Base-by-base conservation (phyloP, 2,888 invertebrate species). In the Eudasyphora cyanicolor region DNA sequence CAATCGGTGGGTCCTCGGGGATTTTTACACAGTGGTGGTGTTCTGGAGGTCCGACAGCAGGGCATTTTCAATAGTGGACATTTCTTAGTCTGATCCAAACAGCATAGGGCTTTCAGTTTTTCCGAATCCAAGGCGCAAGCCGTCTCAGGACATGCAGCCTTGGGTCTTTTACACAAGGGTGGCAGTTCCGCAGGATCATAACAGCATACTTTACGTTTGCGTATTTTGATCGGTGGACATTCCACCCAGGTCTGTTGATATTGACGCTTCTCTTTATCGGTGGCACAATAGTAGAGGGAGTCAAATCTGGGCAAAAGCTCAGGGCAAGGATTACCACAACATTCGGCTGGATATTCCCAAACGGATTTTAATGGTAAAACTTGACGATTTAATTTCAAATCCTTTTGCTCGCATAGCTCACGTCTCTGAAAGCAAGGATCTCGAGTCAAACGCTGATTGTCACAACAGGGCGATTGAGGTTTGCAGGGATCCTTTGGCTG, bases 201-300 rank as follows among this genome's bases (percentile, higher is more conserved):
- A 51, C 88, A 88, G 67, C 89, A 89, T 0, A 88, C 71, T 19
- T 87, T 86, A 38, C 87, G 88, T 24, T 87, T 87, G 27, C 86
- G 83, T 5, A 87, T 86, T 7, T 76, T 8, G 1, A 88, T 24
- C 0, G 85, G 69, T 0, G 90, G 89, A 60, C 89, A 90, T 42
- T 88, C 87, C 0, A 87, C 79, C 91, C 91, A 90, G 0, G 90
- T 90, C 8, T 90, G 82, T 69, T 90, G 90, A 38, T 89, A 89
- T 7, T 84, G 45, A 2, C 90, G 87, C 2, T 85, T 86, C 0
- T 84, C 86, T 60, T 89, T 89, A 24, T 90, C 87, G 0, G 88
- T 86, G 21, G 80, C 82, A 45, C 19, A 62, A 38, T 88, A 88
- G 54, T 89, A 87, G 1, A 88, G 73, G 17, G 82, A 60, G 29